These are phyloP conservation scores for Epinephelus awoara DNA, from an alignment of 2,797 vertebrate genomes.

Conservation along the genomic window DNA sequence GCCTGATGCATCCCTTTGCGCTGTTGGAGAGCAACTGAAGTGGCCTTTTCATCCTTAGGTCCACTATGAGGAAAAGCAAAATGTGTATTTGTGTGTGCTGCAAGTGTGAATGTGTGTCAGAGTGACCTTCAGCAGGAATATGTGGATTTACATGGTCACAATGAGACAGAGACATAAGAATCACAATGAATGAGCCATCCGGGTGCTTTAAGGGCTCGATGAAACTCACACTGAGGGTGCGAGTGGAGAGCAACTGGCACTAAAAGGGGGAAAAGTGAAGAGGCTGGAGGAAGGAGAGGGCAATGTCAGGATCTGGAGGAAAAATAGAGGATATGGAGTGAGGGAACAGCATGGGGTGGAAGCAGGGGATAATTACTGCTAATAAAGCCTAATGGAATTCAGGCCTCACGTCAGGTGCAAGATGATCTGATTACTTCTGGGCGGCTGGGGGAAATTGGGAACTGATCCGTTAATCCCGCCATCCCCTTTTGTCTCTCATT, in stretches of 20 bases:
- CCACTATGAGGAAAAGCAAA: slow-evolving; percentile 47
- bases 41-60: slow-evolving; percentile 56
- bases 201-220: slow-evolving; percentile 15
- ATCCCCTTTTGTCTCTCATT: slow-evolving; percentile 74
- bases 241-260: slow-evolving; percentile 28
- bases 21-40: slow-evolving; percentile 54
- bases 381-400: slow-evolving; percentile 90
- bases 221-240: slow-evolving; percentile 31
- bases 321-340: slow-evolving; percentile 62
- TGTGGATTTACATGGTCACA: slow-evolving; percentile 3
- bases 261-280: slow-evolving; percentile 24
- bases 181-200: slow-evolving; percentile 61
- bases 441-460: slow-evolving; percentile 85
- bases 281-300: slow-evolving; percentile 46
- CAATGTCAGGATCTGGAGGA: slow-evolving; percentile 54
- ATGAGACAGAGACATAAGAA: slow-evolving; percentile 26
- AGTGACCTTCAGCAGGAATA: slow-evolving; percentile 58
- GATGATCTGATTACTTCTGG: slow-evolving; percentile 88
- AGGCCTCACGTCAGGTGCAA: slow-evolving; percentile 86
- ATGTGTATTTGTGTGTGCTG: slow-evolving; percentile 35
- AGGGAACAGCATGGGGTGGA: slow-evolving; percentile 78
- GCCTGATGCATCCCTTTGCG: slow-evolving; percentile 50
- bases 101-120: slow-evolving; percentile 36
- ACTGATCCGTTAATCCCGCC: slow-evolving; percentile 88
- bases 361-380: slow-evolving; percentile 87